phyloP scores from a whole-genome alignment of 2,113 vertebrate species.

The Tachuris rubrigastra region DNA sequence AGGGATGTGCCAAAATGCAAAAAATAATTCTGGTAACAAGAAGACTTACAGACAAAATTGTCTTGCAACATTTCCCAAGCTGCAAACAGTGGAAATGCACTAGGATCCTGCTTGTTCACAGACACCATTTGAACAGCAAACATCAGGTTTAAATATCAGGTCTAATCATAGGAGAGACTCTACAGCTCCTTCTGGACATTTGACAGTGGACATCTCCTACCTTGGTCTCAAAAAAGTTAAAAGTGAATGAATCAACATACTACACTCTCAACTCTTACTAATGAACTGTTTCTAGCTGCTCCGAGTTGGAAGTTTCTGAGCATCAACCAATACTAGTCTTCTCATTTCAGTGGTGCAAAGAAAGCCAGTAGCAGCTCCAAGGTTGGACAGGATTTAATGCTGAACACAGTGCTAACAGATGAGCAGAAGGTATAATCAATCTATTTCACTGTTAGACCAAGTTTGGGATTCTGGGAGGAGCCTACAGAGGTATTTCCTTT shows the following conservation, averaged over 20 bases:
- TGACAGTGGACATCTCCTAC: background rate
- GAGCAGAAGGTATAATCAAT: background rate
- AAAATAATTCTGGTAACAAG: background rate
- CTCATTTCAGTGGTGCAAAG: background rate
- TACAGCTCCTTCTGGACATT: background rate
- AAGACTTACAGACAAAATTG: background rate
- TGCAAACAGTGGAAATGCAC: background rate
- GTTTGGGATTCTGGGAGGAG: background rate
- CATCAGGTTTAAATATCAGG: background rate
- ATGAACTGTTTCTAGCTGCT: background rate
- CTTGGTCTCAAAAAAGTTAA: background rate
- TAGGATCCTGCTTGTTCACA: background rate
- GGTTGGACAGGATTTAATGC: background rate
- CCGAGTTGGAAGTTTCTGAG: background rate
- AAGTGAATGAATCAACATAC: rapidly evolving
- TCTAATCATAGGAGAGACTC: background rate
- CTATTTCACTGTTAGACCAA: background rate
- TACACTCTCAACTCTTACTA: background rate
- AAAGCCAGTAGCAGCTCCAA: background rate
- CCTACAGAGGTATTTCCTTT: background rate
- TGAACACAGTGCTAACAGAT: background rate
- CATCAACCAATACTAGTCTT: background rate
- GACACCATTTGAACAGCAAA: background rate
- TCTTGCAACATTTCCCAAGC: background rate
- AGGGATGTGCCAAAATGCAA: background rate